Evolutionary conservation across 1,140 invertebrate species (phyloP).

Genomic region (Pseudachorutes palmiensis): DNA sequence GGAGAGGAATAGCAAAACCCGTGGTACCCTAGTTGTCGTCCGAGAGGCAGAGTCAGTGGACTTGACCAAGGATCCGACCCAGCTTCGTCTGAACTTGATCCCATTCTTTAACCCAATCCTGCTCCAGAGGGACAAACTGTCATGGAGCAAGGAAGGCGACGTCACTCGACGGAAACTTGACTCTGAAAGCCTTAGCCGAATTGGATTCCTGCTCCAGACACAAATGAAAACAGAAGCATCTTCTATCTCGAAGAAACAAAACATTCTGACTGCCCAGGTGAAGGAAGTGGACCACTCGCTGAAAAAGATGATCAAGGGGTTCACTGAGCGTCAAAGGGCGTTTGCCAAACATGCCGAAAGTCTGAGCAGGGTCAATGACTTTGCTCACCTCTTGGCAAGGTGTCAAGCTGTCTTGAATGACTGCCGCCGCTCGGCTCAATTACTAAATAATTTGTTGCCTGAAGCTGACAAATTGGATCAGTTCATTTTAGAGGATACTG

Average conservation of each 20-base stretch:
- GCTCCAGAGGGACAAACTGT: conserved; percentile 21
- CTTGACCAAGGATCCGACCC: conserved; percentile 10
- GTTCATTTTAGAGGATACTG: conserved; percentile 48
- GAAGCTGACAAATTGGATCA: conserved; percentile 74
- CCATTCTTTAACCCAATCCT: conserved; percentile 28
- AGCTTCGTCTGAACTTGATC: conserved; percentile 19
- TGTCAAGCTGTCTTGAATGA: conserved; percentile 68
- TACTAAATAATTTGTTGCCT: conserved; percentile 73
- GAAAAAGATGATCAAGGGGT: conserved; percentile 55
- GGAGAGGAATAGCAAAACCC: no score
- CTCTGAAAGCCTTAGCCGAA: conserved; percentile 13
- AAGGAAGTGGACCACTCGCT: conserved; percentile 57
- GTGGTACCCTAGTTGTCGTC: conserved; percentile 27
- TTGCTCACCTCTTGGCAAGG: conserved; percentile 63
- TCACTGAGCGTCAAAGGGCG: conserved; percentile 70
- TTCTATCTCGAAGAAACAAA: conserved; percentile 19
- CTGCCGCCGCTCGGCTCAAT: conserved; percentile 66
- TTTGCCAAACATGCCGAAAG: conserved; percentile 76
- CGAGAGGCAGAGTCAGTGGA: not conserved
- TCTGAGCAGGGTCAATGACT: conserved; percentile 67
- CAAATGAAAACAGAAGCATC: conserved; percentile 13
- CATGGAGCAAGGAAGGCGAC: conserved; percentile 15
- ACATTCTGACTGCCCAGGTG: conserved; percentile 6
- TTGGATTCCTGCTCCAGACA: conserved; percentile 19
- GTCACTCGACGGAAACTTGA: conserved; percentile 22